A percentile compares a stretch with the other conserved stretches of the same genome.
Evolutionary conservation across 2,797 vertebrate species (phyloP).

Genomic region (Heterohyrax brucei): DNA sequence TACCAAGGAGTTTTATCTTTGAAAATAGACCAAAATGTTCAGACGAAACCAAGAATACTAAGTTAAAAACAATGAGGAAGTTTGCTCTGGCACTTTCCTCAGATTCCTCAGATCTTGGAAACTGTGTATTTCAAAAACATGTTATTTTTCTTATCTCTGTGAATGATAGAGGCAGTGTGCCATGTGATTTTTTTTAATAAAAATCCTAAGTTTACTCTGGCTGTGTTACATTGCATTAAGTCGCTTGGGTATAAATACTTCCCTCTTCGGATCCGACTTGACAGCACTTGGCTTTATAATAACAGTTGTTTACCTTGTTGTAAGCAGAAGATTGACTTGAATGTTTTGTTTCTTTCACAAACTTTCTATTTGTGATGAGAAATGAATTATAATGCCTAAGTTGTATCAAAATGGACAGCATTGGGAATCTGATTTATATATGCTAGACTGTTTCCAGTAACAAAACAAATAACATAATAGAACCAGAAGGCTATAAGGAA

Average conservation of each 20-base stretch:
- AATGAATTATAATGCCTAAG: slow-evolving; percentile 64
- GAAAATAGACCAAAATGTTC: neutral
- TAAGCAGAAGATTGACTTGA: slow-evolving; percentile 64
- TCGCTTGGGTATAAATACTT: slow-evolving; percentile 56
- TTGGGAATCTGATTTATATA: slow-evolving; percentile 65
- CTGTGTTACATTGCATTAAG: slow-evolving; percentile 26
- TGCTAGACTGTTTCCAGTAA: slow-evolving; percentile 43
- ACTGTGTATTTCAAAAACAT: slow-evolving; percentile 51
- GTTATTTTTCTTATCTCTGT: slow-evolving; percentile 45
- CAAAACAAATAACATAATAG: slow-evolving; percentile 63
- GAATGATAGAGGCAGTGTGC: neutral
- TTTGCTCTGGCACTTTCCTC: slow-evolving; percentile 54
- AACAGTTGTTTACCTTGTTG: slow-evolving; percentile 62
- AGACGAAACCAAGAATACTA: neutral
- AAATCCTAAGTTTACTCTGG: slow-evolving; percentile 30
- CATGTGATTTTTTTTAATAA: slow-evolving; percentile 47
- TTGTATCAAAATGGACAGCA: slow-evolving; percentile 18
- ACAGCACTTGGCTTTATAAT: neutral
- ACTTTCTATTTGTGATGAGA: slow-evolving; percentile 61
- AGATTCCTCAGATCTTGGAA: slow-evolving; percentile 25
- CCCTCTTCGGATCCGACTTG: neutral
- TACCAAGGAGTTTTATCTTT: slow-evolving; percentile 56
- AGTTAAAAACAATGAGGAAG: slow-evolving; percentile 65
- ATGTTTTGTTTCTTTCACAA: slow-evolving; percentile 62
- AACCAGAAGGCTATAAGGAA: slow-evolving; percentile 47